Evolutionary conservation across 35 echinoderm and acorn worm species (phyloP), one percentile per base, ranked within the genome.

Genomic region (Holothuria glaberrima): DNA sequence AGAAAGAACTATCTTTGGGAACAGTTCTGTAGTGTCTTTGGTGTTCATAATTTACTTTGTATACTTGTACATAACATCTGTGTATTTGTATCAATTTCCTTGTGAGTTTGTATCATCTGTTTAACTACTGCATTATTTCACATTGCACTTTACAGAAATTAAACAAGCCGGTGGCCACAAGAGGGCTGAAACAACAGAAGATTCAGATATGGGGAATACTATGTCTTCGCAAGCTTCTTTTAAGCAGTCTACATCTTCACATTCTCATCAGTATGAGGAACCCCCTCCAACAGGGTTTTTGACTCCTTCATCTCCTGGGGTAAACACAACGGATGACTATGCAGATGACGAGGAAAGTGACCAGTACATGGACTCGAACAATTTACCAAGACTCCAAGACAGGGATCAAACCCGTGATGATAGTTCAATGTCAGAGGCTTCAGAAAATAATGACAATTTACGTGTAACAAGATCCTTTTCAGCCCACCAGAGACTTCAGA

Each of bases 401-500:
- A 54, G 50, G 50, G 50, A 54, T 54, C 85, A 46, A 20, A 59
- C 35, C 17, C 66, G 85, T 33, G 85, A 87, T 16, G 65, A 71
- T 48, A 87, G 85, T 35, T 87, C 91, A 48, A 66, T 88, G 91
- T 92, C 91, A 19, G 50, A 54, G 50, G 50, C 50, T 54, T 92
- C 91, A 4, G 91, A 88, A 58, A 92, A 58, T 58, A 82, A 67
- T 18, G 91, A 92, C 6, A 71, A n/a, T 28, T 48, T 87, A 67
- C 30, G 85, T 28, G 65, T 87, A 30, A 71, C 85, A 22, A 25
- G 85, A 58, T 91, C 89, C 33, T 52, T 83, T 60, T 91, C 89
- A n/a, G 74, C 85, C 48, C 86, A 81, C 71, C 91, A 81, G 76
- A 82, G 74, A 72, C 67, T 78, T 26, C 92, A 94, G 80, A 97